Evolutionary conservation across 2,888 invertebrate species (phyloP), one percentile per base, ranked within the genome.

Genomic region (Amblyteles armatorius): DNA sequence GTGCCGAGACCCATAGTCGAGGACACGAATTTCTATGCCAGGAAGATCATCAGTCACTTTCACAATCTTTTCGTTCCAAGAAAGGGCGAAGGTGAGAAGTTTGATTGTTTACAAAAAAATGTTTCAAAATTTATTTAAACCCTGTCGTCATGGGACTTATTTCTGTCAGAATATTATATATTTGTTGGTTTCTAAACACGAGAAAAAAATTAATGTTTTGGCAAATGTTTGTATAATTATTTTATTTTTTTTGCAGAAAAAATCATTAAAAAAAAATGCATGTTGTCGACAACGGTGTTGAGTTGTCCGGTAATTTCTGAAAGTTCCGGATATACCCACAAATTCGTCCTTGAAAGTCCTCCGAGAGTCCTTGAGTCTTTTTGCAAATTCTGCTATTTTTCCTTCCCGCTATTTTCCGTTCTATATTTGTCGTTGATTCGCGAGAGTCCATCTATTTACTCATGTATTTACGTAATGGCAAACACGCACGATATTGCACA

Each of bases 51-150:
- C 65, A 96, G 97, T 81, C 99, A 99, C 94, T 96, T 99, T 89
- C 98, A 99, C 93, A 99, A 99, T 94, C 95, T 99, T 74, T 99
- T 99, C 94, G 97, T 98, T 81, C 99, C 99, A 0, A 95, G 99
- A 44, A 97, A 97, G 91, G 98, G 98, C 90, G 98, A 98, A 96
- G 98, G 99, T 99, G 95, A 95, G 16, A 2, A 0, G 94, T 76
- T 69, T 74, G 44, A 50, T 40, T 2, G 44, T 48, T 48, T 0
- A 22, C 16, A 40, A 52, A 52, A 68, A 26, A 29, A n/a, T 40
- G 26, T 33, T 63, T 36, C 22, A n/a, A 29, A 33, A 63, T 16
- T 16, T 13, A 63, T 33, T 63, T 33, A 7, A 33, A 63, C 29
- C 63, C 63, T 63, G 33, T 63, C 63, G 63, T 29, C 33, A 29